Evolutionary conservation across 2,797 vertebrate genomes (phyloP).

Genomic region (Onychomys arenicola): DNA sequence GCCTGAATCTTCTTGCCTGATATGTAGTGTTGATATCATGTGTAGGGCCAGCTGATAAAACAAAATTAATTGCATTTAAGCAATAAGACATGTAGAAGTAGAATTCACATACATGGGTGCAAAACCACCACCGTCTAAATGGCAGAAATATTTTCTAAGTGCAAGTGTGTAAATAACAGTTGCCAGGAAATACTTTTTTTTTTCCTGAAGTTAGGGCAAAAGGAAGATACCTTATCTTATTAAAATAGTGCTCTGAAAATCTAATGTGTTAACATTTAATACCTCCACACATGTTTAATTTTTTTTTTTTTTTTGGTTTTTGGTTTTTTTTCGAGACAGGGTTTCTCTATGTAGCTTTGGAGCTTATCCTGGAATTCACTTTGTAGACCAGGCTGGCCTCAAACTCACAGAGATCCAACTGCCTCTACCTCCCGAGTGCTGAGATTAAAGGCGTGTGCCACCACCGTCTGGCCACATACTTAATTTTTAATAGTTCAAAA

Average conservation of each 20-base stretch:
- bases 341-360: too few relatives aligned
- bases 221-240: background rate
- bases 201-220: background rate
- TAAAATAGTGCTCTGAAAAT: conserved; percentile 22
- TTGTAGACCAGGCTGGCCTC: too few relatives aligned
- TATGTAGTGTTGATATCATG: background rate
- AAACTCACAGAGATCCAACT: too few relatives aligned
- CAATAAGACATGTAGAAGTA: background rate
- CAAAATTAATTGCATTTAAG: conserved; percentile 3
- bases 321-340: too few relatives aligned
- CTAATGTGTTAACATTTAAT: conserved; percentile 2
- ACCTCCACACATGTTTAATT: background rate
- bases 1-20: background rate
- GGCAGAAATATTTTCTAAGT: conserved; percentile 6
- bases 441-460: too few relatives aligned
- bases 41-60: background rate
- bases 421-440: too few relatives aligned
- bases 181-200: background rate
- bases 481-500: conserved; percentile 31
- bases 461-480: background rate
- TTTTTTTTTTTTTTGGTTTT: conserved; percentile 33
- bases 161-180: background rate
- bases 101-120: background rate
- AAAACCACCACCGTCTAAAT: background rate
- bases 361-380: too few relatives aligned